A percentile compares a stretch with the other conserved stretches of the same genome.
phyloP scores from a whole-genome alignment of 2,797 vertebrate genomes.

The Rousettus madagascariensis region DNA sequence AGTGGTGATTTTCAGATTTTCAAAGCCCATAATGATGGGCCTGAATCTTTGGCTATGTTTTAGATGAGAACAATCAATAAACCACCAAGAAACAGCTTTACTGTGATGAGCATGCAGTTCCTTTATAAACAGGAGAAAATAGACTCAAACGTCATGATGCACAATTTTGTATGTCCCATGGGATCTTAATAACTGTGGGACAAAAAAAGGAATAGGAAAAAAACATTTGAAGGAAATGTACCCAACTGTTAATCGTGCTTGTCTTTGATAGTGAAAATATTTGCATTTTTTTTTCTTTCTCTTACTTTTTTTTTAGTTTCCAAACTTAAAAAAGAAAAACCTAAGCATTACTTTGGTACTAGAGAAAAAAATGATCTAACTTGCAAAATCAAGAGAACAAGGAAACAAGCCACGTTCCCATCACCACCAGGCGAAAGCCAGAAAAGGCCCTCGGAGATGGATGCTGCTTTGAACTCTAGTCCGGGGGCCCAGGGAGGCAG shows the following conservation, averaged over 20 bases:
- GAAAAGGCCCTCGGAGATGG: not conserved
- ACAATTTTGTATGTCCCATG: conserved; percentile 10
- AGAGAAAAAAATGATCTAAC: not conserved
- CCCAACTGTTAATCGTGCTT: not conserved
- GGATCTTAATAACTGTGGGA: conserved; percentile 25
- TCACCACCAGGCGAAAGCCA: accelerated
- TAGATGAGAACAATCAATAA: not conserved
- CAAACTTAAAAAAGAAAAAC: not conserved
- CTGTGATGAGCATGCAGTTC: conserved; percentile 49
- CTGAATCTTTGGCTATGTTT: conserved; percentile 26
- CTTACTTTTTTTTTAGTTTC: not conserved
- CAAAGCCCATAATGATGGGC: conserved; percentile 27
- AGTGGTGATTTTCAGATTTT: conserved; percentile 54
- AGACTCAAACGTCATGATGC: conserved; percentile 18
- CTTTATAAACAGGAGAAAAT: conserved; percentile 48
- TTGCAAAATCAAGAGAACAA: not conserved
- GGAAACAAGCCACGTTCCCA: not conserved
- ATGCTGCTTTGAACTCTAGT: not conserved
- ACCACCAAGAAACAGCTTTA: not conserved
- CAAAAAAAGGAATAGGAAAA: conserved; percentile 10
- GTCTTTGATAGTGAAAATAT: conserved; percentile 14
- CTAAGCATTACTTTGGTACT: not conserved
- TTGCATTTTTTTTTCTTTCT: not conserved
- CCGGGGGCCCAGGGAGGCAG: not conserved
- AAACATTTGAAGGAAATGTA: not conserved